phyloP scores from a whole-genome alignment of 2,113 vertebrate genomes.

The Pygoscelis antarcticus region DNA sequence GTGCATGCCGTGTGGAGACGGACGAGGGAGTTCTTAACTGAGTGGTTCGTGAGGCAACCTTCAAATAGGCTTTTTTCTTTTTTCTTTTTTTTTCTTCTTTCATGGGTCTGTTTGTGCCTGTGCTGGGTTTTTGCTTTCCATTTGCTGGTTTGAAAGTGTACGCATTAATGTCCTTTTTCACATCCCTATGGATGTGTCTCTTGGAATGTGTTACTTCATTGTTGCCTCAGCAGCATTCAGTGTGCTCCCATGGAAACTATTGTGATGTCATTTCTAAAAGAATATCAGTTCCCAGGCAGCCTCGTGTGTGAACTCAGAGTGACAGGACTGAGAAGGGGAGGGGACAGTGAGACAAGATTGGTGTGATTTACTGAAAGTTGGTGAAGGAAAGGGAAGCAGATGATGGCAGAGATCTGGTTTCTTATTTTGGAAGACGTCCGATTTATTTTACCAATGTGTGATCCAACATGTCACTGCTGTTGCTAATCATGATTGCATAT shows the following conservation, averaged over 20 bases:
- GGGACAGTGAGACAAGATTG: background rate
- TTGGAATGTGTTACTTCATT: background rate
- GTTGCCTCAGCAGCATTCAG: background rate
- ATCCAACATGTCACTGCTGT: background rate
- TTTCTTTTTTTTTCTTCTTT: background rate
- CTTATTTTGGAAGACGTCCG: background rate
- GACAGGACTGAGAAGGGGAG: background rate
- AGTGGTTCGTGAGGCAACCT: background rate
- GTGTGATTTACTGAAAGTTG: background rate
- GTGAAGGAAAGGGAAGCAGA: background rate
- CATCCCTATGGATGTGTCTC: background rate
- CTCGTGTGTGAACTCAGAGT: background rate
- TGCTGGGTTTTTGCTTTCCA: background rate
- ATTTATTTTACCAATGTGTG: background rate
- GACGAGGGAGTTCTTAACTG: background rate
- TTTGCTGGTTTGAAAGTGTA: background rate
- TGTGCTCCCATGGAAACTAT: conserved; percentile 30
- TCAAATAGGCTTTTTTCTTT: background rate
- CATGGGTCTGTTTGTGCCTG: background rate
- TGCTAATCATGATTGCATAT: fast-evolving
- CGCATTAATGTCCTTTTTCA: background rate
- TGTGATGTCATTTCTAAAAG: background rate
- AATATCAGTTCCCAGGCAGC: background rate
- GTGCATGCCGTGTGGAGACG: background rate
- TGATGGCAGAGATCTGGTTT: background rate